A percentile compares a stretch with the other conserved stretches of the same genome.
Evolutionary conservation across 2,797 vertebrate genomes (phyloP).

Genomic region (Propithecus deckenii): DNA sequence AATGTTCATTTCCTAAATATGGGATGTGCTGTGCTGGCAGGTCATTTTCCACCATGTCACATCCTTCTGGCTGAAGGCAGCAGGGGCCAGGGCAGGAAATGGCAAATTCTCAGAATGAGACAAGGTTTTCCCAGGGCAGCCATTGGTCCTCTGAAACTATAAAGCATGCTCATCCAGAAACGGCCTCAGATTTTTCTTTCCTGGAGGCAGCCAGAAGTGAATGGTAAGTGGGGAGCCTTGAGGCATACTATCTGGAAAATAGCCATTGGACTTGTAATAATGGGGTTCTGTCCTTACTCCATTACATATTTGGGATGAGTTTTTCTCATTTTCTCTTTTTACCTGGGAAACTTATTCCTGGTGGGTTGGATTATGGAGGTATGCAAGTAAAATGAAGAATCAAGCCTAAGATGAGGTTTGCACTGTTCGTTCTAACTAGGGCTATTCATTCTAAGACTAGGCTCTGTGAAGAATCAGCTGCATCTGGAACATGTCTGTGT

Average conservation of each 20-base stretch:
- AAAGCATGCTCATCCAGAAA: constrained; percentile 84
- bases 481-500: background rate
- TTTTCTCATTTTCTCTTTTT: constrained; percentile 18
- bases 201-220: constrained; percentile 61
- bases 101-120: constrained; percentile 84
- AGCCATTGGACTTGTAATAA: background rate
- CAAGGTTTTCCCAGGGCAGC: constrained; percentile 81
- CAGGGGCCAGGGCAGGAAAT: constrained; percentile 83
- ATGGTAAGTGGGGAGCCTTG: constrained; percentile 81
- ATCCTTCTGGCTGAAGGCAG: constrained; percentile 85
- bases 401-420: background rate
- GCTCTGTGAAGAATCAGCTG: background rate
- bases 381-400: background rate
- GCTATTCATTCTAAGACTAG: background rate
- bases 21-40: constrained; percentile 80
- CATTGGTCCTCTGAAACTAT: constrained; percentile 83
- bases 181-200: constrained; percentile 74
- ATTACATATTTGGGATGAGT: background rate
- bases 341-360: background rate
- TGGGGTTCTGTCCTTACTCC: background rate
- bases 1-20: constrained; percentile 84
- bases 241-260: background rate
- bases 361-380: background rate
- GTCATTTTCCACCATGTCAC: constrained; percentile 87
- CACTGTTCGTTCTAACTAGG: background rate